Evolutionary conservation across 2,888 invertebrate species (phyloP).

Genomic region (Polydrusus tereticollis): DNA sequence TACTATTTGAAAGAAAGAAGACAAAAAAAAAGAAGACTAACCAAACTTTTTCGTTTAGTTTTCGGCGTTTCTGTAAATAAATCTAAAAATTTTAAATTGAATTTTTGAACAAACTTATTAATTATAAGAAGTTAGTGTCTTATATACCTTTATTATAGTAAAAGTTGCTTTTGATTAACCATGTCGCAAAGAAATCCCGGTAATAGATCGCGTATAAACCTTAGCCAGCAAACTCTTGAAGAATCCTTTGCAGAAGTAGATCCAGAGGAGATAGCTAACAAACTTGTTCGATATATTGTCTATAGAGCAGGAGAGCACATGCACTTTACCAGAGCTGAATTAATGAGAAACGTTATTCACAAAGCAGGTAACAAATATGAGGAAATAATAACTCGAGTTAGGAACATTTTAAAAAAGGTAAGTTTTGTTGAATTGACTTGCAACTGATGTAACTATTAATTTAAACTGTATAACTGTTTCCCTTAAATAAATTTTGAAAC

Average conservation of each 20-base stretch:
- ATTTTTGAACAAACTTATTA: background rate
- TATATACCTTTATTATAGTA: too few species aligned
- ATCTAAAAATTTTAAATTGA: background rate
- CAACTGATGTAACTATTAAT: too few species aligned
- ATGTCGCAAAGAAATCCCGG: constrained; percentile 35
- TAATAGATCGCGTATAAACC: constrained; percentile 13
- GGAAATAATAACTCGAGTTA: constrained; percentile 51
- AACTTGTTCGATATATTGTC: constrained; percentile 57
- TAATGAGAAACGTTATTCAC: constrained; percentile 54
- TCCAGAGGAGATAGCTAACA: constrained; percentile 52
- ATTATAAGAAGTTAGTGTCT: too few species aligned
- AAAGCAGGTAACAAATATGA: constrained; percentile 53
- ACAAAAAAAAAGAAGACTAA: background rate
- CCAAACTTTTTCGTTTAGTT: background rate
- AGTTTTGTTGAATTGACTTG: too few species aligned
- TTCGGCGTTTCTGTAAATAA: background rate
- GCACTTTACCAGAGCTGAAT: constrained; percentile 53
- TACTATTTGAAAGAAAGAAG: too few species aligned
- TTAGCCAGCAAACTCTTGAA: constrained; percentile 43
- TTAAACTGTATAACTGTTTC: too few species aligned
- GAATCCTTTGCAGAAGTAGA: constrained; percentile 35
- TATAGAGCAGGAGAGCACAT: constrained; percentile 54
- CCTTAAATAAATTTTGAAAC: too few species aligned
- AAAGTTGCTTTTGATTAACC: background rate
- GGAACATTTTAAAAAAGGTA: constrained; percentile 54